A percentile compares a stretch with the other conserved stretches of the same genome.
Evolutionary conservation across 2,113 vertebrate species (phyloP).

Genomic region (Microcebus murinus): DNA sequence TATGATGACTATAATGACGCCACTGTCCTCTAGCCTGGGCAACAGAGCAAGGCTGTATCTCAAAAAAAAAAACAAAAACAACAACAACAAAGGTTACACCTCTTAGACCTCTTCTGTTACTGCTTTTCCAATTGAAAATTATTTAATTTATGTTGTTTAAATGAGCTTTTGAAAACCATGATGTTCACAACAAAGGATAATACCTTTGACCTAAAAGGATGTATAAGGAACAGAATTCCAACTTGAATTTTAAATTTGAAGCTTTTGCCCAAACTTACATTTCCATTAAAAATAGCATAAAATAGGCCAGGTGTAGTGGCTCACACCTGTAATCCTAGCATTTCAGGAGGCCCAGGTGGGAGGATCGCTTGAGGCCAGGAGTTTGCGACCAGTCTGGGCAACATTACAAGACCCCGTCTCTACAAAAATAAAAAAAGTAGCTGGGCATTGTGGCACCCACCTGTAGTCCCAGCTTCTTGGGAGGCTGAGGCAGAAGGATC

Average conservation of each 20-base stretch:
- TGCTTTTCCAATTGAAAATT: neutral
- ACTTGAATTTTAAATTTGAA: conserved; percentile 47
- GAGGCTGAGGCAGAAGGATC: neutral
- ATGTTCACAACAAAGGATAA: neutral
- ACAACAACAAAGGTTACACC: neutral
- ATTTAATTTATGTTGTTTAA: conserved; percentile 27
- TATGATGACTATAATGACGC: too few species aligned
- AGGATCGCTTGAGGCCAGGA: neutral
- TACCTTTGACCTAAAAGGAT: neutral
- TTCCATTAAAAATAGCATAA: conserved; percentile 17
- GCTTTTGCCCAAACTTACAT: neutral
- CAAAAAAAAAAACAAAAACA: too few species aligned
- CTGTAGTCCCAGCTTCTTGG: neutral
- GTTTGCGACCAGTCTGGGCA: neutral
- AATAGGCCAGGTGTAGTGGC: neutral
- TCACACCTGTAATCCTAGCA: neutral
- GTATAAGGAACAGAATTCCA: conserved; percentile 16
- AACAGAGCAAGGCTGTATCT: too few species aligned
- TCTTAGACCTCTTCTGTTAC: neutral
- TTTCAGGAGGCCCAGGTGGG: neutral
- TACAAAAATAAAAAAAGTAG: neutral
- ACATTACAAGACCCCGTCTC: neutral
- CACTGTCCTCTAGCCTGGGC: too few species aligned
- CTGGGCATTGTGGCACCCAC: neutral
- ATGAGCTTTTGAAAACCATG: neutral